Percentiles rank a stretch among this genome's conserved stretches.
phyloP scores from a whole-genome alignment of 2,888 invertebrate genomes.

The Daptonema setosum region DNA sequence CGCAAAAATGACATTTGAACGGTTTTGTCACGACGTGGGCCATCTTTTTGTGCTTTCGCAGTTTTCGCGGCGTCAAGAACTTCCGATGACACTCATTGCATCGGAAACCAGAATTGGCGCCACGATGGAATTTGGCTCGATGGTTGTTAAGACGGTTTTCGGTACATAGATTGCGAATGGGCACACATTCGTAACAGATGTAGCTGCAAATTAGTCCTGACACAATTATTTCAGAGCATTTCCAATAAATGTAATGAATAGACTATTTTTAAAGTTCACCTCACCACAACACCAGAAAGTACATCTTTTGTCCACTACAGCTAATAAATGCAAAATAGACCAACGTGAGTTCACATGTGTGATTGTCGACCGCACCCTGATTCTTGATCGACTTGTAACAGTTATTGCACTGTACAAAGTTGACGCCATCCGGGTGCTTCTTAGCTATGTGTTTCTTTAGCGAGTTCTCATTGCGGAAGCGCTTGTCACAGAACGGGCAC shows the following conservation, averaged over 20 bases:
- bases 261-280: background rate
- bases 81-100: conserved; percentile 8
- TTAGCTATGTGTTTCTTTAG: conserved; percentile 23
- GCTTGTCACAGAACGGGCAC: conserved; percentile 27
- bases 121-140: conserved; percentile 13
- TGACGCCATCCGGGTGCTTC: conserved; percentile 22
- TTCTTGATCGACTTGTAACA: conserved; percentile 19
- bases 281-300: background rate
- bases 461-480: conserved; percentile 25
- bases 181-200: conserved; percentile 24
- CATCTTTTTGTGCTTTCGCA: conserved; percentile 27
- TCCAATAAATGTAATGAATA: background rate
- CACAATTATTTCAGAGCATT: background rate
- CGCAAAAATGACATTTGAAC: conserved; percentile 26
- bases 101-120: conserved; percentile 12
- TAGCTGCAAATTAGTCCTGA: conserved; percentile 20
- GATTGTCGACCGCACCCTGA: conserved; percentile 1
- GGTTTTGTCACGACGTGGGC: conserved; percentile 25
- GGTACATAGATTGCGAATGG: conserved; percentile 23
- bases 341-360: conserved; percentile 14
- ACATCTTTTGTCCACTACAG: background rate
- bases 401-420: conserved; percentile 23
- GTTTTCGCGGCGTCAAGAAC: conserved; percentile 25
- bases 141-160: conserved; percentile 10
- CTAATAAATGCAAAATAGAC: conserved; percentile 12